Base-by-base conservation (phyloP, 23 tunicate genomes). In the Corella eumyota region DNA sequence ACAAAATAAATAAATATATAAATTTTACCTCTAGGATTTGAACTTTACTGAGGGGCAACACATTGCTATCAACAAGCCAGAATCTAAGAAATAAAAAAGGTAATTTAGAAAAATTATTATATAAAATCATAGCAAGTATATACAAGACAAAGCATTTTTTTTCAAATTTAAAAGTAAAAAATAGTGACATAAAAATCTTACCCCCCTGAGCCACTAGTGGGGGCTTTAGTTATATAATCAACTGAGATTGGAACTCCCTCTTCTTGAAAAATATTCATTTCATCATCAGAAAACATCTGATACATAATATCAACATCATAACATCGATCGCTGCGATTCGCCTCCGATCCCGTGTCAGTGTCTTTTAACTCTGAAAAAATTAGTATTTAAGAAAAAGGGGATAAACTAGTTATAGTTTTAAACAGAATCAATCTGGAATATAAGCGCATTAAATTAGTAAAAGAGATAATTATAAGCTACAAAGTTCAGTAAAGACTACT, bases 321-420 rank as follows among this genome's bases (percentile, higher is more conserved):
- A 34, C 74, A 76, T 11, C 54, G 54, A 67, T 76, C 83, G 35
- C 83, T 76, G 6, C 72, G 57, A 23, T 27, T 62, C 0, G 67
- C 49, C n/a, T 24, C 65, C 19, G 63, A 56, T 69, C 56, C 74
- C 4, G 26, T 9, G 25, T 69, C 64, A 32, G 22, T 36, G 20
- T 32, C 45, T 34, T 57, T 36, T 21, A 69, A 34, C 11, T 69
- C 74, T 69, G 32, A 11, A 5, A 29, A 11, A 59, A 40, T 40
- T n/a, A n/a, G n/a, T n/a, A n/a, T n/a, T n/a, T n/a, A n/a, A n/a
- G n/a, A n/a, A n/a, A n/a, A n/a, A n/a, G n/a, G n/a, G n/a, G n/a
- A n/a, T n/a, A n/a, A n/a, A n/a, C n/a, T n/a, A n/a, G n/a, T n/a
- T n/a, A n/a, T n/a, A n/a, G n/a, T n/a, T n/a, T n/a, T n/a, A n/a